Conservation (phyloP, 2,797 vertebrate genomes). For the Rhincodon typus region DNA sequence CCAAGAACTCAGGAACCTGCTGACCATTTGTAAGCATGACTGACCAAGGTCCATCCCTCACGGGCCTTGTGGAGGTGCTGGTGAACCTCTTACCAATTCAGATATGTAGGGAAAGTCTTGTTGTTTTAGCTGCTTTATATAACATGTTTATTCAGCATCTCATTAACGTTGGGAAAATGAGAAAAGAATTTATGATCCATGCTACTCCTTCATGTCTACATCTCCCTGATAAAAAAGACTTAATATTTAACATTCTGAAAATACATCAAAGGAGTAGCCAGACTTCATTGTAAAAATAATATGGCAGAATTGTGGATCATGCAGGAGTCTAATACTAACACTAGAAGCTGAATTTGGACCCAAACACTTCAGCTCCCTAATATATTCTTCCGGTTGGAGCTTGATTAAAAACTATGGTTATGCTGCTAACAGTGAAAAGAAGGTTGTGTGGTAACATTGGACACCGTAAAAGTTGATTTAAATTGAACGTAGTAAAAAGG, state of each 20-base stretch:
- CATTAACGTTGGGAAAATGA: not conserved
- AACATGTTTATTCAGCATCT: not conserved
- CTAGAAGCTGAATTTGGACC: not conserved
- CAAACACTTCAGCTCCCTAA: not conserved
- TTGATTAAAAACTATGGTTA: not conserved
- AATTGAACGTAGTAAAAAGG: not conserved
- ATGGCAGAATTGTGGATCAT: not conserved
- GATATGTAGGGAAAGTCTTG: not conserved
- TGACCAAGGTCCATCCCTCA: not conserved
- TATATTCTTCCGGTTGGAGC: not conserved
- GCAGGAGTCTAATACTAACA: not conserved
- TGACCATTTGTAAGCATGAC: not conserved
- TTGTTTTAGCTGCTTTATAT: not conserved
- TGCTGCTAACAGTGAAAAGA: not conserved
- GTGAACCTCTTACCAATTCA: not conserved
- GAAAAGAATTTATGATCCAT: not conserved
- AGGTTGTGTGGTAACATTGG: not conserved
- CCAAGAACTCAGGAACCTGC: not conserved
- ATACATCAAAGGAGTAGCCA: not conserved
- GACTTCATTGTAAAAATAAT: not conserved
- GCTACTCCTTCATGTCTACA: not conserved
- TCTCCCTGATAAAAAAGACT: too few relatives aligned
- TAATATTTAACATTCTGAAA: not conserved
- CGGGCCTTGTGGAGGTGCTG: not conserved
- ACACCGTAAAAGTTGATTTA: not conserved